phyloP scores from a whole-genome alignment of 2,888 invertebrate genomes.

The Hetaerina titia region DNA sequence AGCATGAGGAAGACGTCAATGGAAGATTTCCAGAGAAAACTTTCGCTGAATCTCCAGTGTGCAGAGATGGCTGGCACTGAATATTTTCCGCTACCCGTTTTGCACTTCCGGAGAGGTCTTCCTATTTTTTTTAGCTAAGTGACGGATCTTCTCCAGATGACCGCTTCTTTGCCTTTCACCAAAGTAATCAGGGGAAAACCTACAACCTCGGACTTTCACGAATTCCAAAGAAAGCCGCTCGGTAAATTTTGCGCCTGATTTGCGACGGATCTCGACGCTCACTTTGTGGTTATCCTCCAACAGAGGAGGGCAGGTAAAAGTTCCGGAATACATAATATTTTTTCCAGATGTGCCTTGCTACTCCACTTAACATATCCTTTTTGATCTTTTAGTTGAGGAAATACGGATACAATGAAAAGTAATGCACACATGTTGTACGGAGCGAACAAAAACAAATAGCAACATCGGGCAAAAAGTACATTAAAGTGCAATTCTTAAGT shows the following conservation, averaged over 20 bases:
- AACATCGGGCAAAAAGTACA: too few species aligned
- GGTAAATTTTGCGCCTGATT: not conserved
- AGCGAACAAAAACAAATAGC: too few species aligned
- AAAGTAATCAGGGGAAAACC: constrained; percentile 1
- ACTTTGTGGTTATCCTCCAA: too few species aligned
- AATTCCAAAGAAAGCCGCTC: not conserved
- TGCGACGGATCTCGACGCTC: not conserved
- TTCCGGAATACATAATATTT: too few species aligned
- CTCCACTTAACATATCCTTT: too few species aligned
- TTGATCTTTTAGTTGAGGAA: too few species aligned
- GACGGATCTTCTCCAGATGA: not conserved
- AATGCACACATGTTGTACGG: too few species aligned
- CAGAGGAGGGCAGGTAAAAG: too few species aligned
- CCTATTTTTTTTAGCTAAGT: not conserved
- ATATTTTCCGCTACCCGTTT: not conserved
- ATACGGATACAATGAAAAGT: too few species aligned
- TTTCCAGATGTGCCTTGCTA: too few species aligned
- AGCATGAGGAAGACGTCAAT: not conserved
- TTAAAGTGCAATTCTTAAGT: too few species aligned
- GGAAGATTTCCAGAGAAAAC: not conserved
- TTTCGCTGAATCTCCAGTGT: not conserved
- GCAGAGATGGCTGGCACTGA: constrained; percentile 26
- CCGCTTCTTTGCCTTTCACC: constrained; percentile 21
- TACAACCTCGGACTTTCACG: not conserved
- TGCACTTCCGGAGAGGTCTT: not conserved